Evolutionary conservation across 2,888 invertebrate genomes (phyloP).

Genomic region (Cotesia congregata): DNA sequence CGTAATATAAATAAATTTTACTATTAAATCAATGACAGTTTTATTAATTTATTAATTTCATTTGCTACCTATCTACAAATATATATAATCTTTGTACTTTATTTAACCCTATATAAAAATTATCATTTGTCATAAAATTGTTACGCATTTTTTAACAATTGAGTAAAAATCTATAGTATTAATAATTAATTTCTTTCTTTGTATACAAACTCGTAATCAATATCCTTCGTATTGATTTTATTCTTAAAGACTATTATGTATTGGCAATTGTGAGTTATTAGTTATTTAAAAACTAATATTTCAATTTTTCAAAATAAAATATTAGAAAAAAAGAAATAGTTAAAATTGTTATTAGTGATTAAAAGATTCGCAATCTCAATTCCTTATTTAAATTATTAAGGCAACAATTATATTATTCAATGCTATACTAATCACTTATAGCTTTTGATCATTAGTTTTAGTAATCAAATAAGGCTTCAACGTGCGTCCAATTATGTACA

Average conservation of each 20-base stretch:
- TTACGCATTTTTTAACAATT: not conserved
- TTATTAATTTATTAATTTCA: not conserved
- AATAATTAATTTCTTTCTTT: not conserved
- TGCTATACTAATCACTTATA: not conserved
- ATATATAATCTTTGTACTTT: not conserved
- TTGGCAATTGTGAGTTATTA: not conserved
- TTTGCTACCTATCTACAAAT: not conserved
- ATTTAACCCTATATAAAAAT: not conserved
- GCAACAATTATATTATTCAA: slow-evolving; percentile 18
- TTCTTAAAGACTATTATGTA: not conserved
- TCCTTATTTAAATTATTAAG: slow-evolving; percentile 9
- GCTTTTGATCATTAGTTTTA: slow-evolving; percentile 39
- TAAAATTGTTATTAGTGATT: not conserved
- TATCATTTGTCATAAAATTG: not conserved
- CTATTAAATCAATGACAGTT: not conserved
- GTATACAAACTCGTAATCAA: not conserved
- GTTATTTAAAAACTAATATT: not conserved
- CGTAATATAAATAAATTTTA: not conserved
- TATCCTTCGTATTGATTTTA: not conserved
- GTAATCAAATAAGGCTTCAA: slow-evolving; percentile 52
- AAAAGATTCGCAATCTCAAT: slow-evolving; percentile 5
- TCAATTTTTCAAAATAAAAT: not conserved
- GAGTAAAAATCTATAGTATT: not conserved
- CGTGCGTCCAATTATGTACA: slow-evolving; percentile 56
- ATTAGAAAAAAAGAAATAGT: not conserved